Evolutionary conservation across 2,888 invertebrate genomes (phyloP).

Genomic region (Vanessa cardui): DNA sequence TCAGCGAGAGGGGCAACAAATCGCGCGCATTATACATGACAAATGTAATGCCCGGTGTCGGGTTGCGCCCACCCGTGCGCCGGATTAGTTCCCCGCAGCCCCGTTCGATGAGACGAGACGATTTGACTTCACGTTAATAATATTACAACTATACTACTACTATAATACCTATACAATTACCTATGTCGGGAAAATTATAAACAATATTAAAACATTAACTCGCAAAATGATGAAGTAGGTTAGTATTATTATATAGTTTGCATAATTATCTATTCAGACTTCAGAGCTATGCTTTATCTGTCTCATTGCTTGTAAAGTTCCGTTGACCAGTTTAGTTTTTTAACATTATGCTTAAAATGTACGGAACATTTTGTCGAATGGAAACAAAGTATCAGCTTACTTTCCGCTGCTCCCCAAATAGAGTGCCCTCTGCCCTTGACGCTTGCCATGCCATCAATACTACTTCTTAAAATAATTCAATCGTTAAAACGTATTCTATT

Average conservation of each 20-base stretch:
- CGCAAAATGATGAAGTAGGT: not conserved
- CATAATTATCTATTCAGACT: too few species aligned
- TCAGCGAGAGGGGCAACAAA: constrained; percentile 68
- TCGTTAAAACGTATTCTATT: constrained; percentile 42
- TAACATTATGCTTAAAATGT: not conserved
- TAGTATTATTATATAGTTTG: too few species aligned
- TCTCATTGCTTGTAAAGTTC: too few species aligned
- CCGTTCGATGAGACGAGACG: constrained; percentile 23
- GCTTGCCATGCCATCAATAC: constrained; percentile 67
- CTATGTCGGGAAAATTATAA: too few species aligned
- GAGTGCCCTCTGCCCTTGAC: constrained; percentile 72
- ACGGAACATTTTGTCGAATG: constrained; percentile 22
- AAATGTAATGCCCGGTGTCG: constrained; percentile 80
- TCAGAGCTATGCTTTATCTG: too few species aligned
- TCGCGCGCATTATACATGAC: constrained; percentile 83
- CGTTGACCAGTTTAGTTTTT: not conserved
- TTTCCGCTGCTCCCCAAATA: constrained; percentile 68
- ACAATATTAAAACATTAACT: not conserved
- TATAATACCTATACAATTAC: not conserved
- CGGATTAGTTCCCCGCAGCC: constrained; percentile 65
- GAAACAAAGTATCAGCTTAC: constrained; percentile 60
- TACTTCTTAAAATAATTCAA: constrained; percentile 44
- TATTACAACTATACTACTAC: not conserved
- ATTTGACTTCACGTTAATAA: constrained; percentile 1
- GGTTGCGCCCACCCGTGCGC: constrained; percentile 76